Percentiles rank a stretch among this genome's conserved stretches.
phyloP scores from a whole-genome alignment of 2,113 vertebrate genomes.

The Actinemys pallida region DNA sequence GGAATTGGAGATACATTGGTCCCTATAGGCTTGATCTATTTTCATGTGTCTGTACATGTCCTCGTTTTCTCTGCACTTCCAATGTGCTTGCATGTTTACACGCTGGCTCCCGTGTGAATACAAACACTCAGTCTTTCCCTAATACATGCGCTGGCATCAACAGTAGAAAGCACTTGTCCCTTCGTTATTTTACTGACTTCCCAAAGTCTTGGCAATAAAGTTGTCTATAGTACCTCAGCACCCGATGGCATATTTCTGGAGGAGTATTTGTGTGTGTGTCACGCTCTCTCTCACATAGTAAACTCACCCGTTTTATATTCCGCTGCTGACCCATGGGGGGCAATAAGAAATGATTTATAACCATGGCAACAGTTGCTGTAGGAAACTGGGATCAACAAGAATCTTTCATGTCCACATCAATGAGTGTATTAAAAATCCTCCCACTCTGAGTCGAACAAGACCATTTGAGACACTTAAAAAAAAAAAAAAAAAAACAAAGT shows the following conservation, averaged over 20 bases:
- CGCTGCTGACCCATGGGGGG: background rate
- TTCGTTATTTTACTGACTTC: background rate
- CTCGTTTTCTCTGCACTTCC: background rate
- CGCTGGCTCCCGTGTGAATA: background rate
- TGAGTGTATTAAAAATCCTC: constrained; percentile 40
- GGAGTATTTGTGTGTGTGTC: background rate
- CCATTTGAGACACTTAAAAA: background rate
- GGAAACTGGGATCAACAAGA: constrained; percentile 67
- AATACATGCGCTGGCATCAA: background rate
- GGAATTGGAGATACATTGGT: background rate
- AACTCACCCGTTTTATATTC: constrained; percentile 62
- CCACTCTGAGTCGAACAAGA: background rate
- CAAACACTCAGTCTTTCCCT: background rate
- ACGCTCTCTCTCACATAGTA: background rate
- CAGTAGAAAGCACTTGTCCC: background rate
- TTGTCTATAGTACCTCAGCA: background rate
- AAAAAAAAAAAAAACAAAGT: background rate
- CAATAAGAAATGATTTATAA: constrained; percentile 74
- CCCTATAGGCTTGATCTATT: background rate
- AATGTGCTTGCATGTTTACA: background rate
- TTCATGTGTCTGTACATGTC: background rate
- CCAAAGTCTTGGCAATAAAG: background rate
- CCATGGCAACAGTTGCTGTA: constrained; percentile 74
- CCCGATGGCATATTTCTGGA: background rate
- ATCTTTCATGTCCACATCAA: constrained; percentile 32